These are phyloP conservation scores for Poeciliopsis presidionis DNA, from an alignment of 2,797 vertebrate genomes.

Conservation along the genomic window DNA sequence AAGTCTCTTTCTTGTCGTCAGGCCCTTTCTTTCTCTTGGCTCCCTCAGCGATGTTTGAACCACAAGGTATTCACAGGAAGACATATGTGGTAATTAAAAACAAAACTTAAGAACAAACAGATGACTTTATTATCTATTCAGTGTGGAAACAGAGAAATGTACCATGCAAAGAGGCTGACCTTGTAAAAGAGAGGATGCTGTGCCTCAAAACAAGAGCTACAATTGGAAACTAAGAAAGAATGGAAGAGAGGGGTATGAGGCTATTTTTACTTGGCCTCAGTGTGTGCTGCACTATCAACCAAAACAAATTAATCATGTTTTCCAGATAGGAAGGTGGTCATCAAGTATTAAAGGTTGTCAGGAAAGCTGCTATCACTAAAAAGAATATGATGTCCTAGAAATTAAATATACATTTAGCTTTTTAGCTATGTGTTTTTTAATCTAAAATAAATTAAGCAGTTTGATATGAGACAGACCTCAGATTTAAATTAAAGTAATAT, in stretches of 20 bases:
- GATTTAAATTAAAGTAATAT: slow-evolving; percentile 37
- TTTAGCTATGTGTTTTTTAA: not conserved
- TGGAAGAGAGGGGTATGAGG: slow-evolving; percentile 22
- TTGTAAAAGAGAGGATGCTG: slow-evolving; percentile 55
- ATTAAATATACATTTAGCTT: not conserved
- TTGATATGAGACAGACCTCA: slow-evolving; percentile 27
- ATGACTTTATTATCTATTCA: slow-evolving; percentile 57
- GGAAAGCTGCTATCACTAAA: slow-evolving; percentile 15
- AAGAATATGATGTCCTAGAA: not conserved
- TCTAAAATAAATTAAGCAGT: slow-evolving; percentile 21
- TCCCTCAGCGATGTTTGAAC: slow-evolving; percentile 48
- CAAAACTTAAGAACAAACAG: slow-evolving; percentile 54
- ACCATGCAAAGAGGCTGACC: slow-evolving; percentile 49
- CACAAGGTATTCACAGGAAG: slow-evolving; percentile 54
- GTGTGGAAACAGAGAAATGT: slow-evolving; percentile 37
- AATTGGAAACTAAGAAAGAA: slow-evolving; percentile 20
- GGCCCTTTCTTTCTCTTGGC: slow-evolving; percentile 17
- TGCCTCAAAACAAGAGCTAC: slow-evolving; percentile 61
- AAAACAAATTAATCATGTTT: slow-evolving; percentile 61
- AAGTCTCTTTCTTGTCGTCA: slow-evolving; percentile 16
- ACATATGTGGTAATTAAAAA: slow-evolving; percentile 64
- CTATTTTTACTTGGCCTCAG: slow-evolving; percentile 43
- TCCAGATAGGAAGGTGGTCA: slow-evolving; percentile 42
- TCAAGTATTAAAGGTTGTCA: slow-evolving; percentile 15
- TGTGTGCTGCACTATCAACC: slow-evolving; percentile 11